These are phyloP conservation scores for Hydroisotoma schaefferi DNA, from an alignment of 2,888 invertebrate genomes.

Conservation along the genomic window DNA sequence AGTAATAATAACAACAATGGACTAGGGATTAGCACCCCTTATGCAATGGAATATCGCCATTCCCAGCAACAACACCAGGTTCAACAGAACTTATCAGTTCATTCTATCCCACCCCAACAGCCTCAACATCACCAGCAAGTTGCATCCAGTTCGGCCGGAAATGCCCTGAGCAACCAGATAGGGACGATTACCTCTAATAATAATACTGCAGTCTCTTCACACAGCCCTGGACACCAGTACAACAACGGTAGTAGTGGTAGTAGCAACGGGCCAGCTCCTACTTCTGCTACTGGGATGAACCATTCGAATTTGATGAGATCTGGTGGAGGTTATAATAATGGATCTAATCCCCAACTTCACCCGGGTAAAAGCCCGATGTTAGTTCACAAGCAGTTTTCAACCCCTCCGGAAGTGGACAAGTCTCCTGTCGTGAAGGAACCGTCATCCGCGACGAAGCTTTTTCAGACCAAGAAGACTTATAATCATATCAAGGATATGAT, in stretches of 20 bases:
- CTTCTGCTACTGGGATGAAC: too few relatives aligned
- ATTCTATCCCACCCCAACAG: slow-evolving; percentile 37
- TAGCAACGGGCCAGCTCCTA: too few relatives aligned
- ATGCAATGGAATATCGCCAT: slow-evolving; percentile 43
- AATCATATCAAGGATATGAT: slow-evolving; percentile 80
- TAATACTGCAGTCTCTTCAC: slow-evolving; percentile 1
- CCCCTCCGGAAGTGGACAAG: slow-evolving; percentile 25
- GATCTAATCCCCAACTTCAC: slow-evolving; percentile 37
- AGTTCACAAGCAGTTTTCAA: slow-evolving; percentile 37
- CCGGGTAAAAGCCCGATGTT: slow-evolving; percentile 43
- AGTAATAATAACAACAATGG: slow-evolving; percentile 43
- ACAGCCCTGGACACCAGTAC: too few relatives aligned
- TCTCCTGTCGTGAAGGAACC: slow-evolving; percentile 39
- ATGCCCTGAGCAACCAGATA: slow-evolving; percentile 19
- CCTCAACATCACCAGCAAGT: slow-evolving; percentile 24
- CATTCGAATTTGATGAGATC: slow-evolving; percentile 15
- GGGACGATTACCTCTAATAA: slow-evolving; percentile 14
- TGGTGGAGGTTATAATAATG: slow-evolving; percentile 16
- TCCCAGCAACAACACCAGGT: slow-evolving; percentile 30
- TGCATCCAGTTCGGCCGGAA: slow-evolving; percentile 12
- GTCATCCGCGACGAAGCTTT: slow-evolving; percentile 53
- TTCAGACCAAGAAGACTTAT: slow-evolving; percentile 71
- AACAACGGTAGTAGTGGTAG: neutral
- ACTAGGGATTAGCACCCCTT: slow-evolving; percentile 27
- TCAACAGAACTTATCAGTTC: slow-evolving; percentile 42